phyloP scores from a whole-genome alignment of 2,797 vertebrate species.

The Esox masquinongy region DNA sequence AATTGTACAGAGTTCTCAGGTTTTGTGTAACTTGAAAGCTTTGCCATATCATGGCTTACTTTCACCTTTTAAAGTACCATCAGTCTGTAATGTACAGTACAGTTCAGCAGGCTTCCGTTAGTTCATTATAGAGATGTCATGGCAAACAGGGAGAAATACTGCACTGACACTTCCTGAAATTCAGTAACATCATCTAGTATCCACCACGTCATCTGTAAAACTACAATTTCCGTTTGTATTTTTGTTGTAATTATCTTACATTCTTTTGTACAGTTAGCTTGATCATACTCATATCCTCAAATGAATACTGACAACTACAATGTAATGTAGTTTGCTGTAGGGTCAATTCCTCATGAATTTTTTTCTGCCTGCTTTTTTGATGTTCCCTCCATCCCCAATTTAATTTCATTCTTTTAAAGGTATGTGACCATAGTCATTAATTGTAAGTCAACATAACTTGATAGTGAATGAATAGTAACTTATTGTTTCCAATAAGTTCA shows the following conservation, averaged over 20 bases:
- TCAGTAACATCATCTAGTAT: conserved; percentile 26
- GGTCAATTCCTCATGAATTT: conserved; percentile 15
- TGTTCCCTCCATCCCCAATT: conserved; percentile 34
- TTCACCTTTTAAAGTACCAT: conserved; percentile 27
- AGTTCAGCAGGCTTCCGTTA: neutral
- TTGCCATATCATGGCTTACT: conserved; percentile 41
- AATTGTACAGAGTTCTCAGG: conserved; percentile 44
- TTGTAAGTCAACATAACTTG: conserved; percentile 47
- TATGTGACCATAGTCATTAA: conserved; percentile 48
- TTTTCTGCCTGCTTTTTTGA: conserved; percentile 32
- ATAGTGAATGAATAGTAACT: conserved; percentile 51
- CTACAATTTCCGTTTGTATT: conserved; percentile 17
- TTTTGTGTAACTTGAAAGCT: conserved; percentile 51
- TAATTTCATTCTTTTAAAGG: conserved; percentile 42
- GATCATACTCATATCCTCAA: conserved; percentile 19
- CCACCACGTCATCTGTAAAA: conserved; percentile 20
- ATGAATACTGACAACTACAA: conserved; percentile 13
- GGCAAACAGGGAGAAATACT: conserved; percentile 22
- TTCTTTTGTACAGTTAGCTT: conserved; percentile 39
- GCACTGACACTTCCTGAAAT: conserved; percentile 5
- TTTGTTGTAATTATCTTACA: conserved; percentile 21
- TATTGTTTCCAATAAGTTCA: conserved; percentile 59
- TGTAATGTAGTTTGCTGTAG: conserved; percentile 9
- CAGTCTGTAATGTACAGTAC: conserved; percentile 20
- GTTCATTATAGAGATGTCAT: conserved; percentile 22